A percentile compares a stretch with the other conserved stretches of the same genome.
Conservation (phyloP, 2,113 vertebrate genomes). For the Menidia beryllina region DNA sequence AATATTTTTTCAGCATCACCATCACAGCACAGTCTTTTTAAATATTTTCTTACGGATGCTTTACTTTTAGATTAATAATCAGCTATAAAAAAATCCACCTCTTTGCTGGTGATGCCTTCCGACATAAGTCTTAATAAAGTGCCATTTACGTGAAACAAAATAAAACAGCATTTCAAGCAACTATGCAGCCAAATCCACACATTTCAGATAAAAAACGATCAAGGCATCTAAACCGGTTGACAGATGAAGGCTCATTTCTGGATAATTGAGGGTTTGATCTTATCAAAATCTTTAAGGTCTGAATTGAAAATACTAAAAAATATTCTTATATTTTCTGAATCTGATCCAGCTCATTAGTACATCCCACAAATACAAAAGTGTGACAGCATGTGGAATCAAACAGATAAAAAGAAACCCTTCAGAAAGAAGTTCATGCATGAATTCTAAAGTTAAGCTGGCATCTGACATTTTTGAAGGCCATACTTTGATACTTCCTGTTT, state of each 20-base stretch:
- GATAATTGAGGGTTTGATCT: neutral
- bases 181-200: too few relatives aligned
- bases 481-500: constrained; percentile 28
- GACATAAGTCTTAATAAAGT: too few relatives aligned
- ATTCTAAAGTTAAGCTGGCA: constrained; percentile 28
- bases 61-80: too few relatives aligned
- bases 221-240: too few relatives aligned
- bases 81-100: too few relatives aligned
- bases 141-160: too few relatives aligned
- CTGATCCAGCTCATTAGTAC: neutral
- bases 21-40: too few relatives aligned
- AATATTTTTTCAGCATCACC: too few relatives aligned
- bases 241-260: neutral
- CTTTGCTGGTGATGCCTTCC: too few relatives aligned
- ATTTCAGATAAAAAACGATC: neutral
- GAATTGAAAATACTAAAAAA: neutral
- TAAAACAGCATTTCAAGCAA: neutral
- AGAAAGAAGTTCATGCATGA: neutral
- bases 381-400: neutral
- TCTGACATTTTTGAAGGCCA: constrained; percentile 46
- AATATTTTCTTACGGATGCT: too few relatives aligned
- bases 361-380: neutral
- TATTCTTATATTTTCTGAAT: too few relatives aligned
- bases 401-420: neutral
- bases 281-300: neutral